A percentile compares a stretch with the other conserved stretches of the same genome.
These are phyloP conservation scores for Monopterus albus DNA, from an alignment of 2,113 vertebrate genomes.

Conservation along the genomic window DNA sequence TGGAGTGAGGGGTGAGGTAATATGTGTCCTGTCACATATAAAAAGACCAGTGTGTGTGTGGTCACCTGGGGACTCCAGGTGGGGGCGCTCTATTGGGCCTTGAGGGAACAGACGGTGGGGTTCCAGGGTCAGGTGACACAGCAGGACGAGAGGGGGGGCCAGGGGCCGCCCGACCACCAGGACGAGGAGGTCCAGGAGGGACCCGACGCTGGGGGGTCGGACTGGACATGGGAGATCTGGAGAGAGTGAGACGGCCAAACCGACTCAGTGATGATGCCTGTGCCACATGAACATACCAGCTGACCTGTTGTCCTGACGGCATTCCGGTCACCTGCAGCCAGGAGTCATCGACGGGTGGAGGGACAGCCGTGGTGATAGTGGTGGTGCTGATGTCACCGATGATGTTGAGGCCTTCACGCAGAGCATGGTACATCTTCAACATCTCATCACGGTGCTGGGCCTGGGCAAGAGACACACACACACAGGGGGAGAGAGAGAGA, in stretches of 20 bases:
- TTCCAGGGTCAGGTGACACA: constrained; percentile 93
- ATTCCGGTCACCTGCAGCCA: constrained; percentile 92
- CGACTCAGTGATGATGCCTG: not conserved
- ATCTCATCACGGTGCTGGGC: constrained; percentile 94
- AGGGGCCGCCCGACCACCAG: constrained; percentile 90
- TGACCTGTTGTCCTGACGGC: constrained; percentile 59
- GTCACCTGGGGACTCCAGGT: constrained; percentile 94
- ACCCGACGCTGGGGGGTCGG: constrained; percentile 94
- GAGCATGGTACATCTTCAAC: constrained; percentile 94
- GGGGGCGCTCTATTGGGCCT: constrained; percentile 93
- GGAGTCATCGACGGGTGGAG: constrained; percentile 96
- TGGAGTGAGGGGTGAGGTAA: too few species aligned
- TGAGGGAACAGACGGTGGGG: constrained; percentile 90
- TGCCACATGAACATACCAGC: not conserved
- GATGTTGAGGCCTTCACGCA: constrained; percentile 92
- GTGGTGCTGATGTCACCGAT: constrained; percentile 98
- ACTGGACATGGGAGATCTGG: constrained; percentile 94
- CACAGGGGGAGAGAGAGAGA: not conserved
- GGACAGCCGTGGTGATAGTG: constrained; percentile 92
- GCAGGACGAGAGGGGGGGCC: constrained; percentile 89
- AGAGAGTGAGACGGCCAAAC: constrained; percentile 33
- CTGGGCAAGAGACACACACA: constrained; percentile 25
- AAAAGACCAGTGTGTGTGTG: not conserved
- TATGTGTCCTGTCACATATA: too few species aligned
- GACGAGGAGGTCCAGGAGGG: constrained; percentile 92